Percentiles rank a stretch among this genome's conserved stretches.
phyloP scores from a whole-genome alignment of 2,113 vertebrate genomes.

The Lontra canadensis region DNA sequence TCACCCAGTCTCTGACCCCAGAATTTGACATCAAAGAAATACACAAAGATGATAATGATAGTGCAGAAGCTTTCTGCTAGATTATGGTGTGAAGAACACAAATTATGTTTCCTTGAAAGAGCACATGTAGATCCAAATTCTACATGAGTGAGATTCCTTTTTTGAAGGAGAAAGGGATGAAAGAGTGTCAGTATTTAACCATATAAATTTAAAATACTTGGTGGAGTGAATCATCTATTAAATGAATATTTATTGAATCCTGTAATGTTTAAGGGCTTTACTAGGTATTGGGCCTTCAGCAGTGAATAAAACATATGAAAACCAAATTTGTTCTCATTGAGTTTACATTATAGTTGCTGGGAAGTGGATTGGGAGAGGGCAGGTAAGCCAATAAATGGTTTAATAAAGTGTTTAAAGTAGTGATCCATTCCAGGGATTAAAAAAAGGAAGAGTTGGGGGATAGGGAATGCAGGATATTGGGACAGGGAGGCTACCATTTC shows the following conservation, averaged over 20 bases:
- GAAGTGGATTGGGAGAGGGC: background rate
- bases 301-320: background rate
- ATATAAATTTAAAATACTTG: background rate
- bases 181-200: background rate
- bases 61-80: background rate
- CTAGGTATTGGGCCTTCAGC: background rate
- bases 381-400: background rate
- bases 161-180: background rate
- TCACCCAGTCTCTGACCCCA: constrained; percentile 42
- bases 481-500: background rate
- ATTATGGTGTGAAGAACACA: background rate
- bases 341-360: background rate
- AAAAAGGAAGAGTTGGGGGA: background rate
- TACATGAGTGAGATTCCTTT: background rate
- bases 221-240: background rate
- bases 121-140: background rate
- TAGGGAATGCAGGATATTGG: background rate
- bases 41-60: background rate
- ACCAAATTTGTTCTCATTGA: background rate
- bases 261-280: background rate
- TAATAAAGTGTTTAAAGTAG: background rate
- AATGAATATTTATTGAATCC: background rate
- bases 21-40: constrained; percentile 39
- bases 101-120: background rate
- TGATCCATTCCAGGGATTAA: background rate